Evolutionary conservation across 2,797 vertebrate genomes (phyloP).

Genomic region (Coreius guichenoti): DNA sequence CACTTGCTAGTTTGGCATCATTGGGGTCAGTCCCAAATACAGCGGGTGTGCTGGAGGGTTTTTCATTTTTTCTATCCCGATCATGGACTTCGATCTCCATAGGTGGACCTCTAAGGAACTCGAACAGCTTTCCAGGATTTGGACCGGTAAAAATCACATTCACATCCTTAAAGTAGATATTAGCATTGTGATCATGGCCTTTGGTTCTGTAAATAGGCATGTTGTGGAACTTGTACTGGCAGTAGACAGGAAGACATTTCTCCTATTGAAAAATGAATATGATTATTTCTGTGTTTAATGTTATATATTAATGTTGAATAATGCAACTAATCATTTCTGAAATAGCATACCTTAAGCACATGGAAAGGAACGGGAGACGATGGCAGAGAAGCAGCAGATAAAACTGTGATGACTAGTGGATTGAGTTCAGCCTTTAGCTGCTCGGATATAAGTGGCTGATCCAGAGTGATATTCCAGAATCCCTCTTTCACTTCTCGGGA

Average conservation of each 20-base stretch:
- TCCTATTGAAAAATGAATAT: constrained; percentile 67
- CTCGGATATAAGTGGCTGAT: constrained; percentile 81
- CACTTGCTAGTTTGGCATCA: constrained; percentile 62
- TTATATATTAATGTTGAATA: background rate
- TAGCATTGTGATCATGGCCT: constrained; percentile 69
- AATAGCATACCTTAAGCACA: constrained; percentile 76
- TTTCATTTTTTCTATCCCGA: constrained; percentile 75
- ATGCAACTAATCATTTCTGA: background rate
- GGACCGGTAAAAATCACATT: constrained; percentile 84
- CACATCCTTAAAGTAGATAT: constrained; percentile 81
- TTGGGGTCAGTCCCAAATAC: constrained; percentile 69
- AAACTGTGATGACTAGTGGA: constrained; percentile 82
- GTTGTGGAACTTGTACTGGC: constrained; percentile 81
- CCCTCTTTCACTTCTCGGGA: constrained; percentile 72
- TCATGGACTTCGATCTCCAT: constrained; percentile 88
- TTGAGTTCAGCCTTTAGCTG: constrained; percentile 82
- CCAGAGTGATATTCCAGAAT: constrained; percentile 76
- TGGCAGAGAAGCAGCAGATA: constrained; percentile 78
- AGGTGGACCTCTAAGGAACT: constrained; percentile 79
- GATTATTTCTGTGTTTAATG: background rate
- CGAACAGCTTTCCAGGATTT: constrained; percentile 71
- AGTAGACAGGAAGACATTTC: constrained; percentile 83
- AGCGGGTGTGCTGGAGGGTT: constrained; percentile 42
- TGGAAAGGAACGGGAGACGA: constrained; percentile 73
- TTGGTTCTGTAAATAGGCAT: constrained; percentile 76